Base-by-base conservation (phyloP, 1,140 invertebrate species). In the Musca domestica region DNA sequence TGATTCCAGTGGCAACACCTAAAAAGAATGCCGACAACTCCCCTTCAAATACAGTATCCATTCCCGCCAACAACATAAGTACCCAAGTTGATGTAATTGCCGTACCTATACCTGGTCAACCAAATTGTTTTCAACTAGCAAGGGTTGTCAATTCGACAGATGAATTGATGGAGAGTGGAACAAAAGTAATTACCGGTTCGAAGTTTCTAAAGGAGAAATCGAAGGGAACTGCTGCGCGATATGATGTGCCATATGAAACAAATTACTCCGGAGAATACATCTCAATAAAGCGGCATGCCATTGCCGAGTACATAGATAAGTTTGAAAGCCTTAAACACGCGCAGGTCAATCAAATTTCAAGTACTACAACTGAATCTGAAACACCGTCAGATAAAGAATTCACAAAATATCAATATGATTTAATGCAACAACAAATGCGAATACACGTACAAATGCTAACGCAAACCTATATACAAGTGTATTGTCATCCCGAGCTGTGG, bases 371-470 rank as follows among this genome's bases (percentile, higher is more conserved):
- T 1, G 51, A 58, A 48, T 9, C 23, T 6, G 19, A 15, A n/a
- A 52, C 20, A 27, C n/a, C n/a, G n/a, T 56, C 67, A 46, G 41
- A 58, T 25, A 70, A 72, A 67, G 71, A 83, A 20, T 74, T 87
- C 2, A 85, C 76, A 22, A 41, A 47, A 30, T 68, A 84, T 22
- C 90, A 92, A 76, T 74, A 83, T 19, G 71, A 81, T 48, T 81
- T 92, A 69, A 77, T 94, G 12, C 85, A 89, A 70, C 88, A 92
- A 72, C 93, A 95, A 82, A 79, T 95, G 61, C 83, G 89, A 19
- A 88, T 92, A 73, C 91, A 94, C 82, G 83, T 93, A 0, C 92
- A 95, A 80, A 72, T 93, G 67, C 78, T 90, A 3, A 83, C 87
- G 1, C 89, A 92, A 73, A 87, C 87, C 74, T 92, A 86, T 81